These are phyloP conservation scores for Tenthredo notha DNA, from an alignment of 2,888 invertebrate genomes.

Conservation along the genomic window DNA sequence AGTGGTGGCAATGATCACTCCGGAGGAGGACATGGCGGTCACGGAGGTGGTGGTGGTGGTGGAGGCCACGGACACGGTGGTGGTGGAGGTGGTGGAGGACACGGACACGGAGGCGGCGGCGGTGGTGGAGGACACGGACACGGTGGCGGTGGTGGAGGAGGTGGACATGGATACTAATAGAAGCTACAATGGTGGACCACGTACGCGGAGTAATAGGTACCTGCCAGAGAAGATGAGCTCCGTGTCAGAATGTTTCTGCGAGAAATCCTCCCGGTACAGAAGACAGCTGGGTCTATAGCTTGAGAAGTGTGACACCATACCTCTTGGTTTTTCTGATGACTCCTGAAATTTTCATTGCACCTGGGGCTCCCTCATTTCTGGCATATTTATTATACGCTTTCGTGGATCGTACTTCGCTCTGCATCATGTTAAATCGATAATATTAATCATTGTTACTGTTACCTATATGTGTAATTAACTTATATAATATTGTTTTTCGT, in stretches of 20 bases:
- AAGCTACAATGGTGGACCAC: constrained; percentile 22
- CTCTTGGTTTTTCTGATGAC: neutral
- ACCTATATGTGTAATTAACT: constrained; percentile 40
- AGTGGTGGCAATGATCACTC: constrained; percentile 69
- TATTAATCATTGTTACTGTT: constrained; percentile 12
- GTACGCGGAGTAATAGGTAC: constrained; percentile 37
- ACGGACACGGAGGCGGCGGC: constrained; percentile 64
- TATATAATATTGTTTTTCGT: neutral
- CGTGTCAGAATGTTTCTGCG: constrained; percentile 15
- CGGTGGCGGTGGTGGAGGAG: constrained; percentile 62
- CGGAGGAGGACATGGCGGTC: constrained; percentile 47
- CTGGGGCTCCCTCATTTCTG: neutral
- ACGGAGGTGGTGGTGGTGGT: constrained; percentile 13
- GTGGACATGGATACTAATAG: constrained; percentile 44
- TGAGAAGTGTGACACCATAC: neutral
- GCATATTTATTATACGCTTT: neutral
- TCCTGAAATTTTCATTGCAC: neutral
- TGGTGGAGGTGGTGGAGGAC: neutral
- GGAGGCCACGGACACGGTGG: neutral
- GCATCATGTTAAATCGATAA: neutral
- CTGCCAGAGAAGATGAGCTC: constrained; percentile 45
- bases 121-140: neutral
- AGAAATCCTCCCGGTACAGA: constrained; percentile 6
- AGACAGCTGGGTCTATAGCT: neutral
- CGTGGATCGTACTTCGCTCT: neutral